Evolutionary conservation across 1,140 invertebrate genomes (phyloP).

Genomic region (Zaprionus nigranus): DNA sequence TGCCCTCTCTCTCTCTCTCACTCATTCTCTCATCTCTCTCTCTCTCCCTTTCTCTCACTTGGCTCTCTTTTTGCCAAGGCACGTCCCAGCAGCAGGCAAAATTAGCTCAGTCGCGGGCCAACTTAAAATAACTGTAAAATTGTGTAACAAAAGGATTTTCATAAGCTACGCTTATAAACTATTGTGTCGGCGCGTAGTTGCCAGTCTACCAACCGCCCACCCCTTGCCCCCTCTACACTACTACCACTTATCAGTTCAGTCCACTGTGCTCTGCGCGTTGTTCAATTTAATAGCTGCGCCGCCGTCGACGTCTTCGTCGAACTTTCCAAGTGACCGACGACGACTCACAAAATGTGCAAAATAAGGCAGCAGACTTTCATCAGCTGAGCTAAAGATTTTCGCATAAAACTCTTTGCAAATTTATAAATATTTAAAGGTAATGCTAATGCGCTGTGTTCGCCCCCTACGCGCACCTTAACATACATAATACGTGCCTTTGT

Average conservation of each 20-base stretch:
- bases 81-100: conserved; percentile 69
- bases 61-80: conserved; percentile 45
- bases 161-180: conserved; percentile 78
- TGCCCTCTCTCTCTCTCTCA: conserved; percentile 6
- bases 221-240: no score
- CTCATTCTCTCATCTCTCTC: neutral
- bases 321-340: conserved; percentile 45
- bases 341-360: conserved; percentile 38
- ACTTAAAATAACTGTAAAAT: conserved; percentile 78
- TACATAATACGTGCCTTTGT: neutral
- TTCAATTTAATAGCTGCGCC: conserved; percentile 65
- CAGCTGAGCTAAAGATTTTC: conserved; percentile 37
- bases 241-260: neutral
- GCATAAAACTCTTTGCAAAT: conserved; percentile 50
- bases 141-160: conserved; percentile 82
- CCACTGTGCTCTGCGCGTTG: neutral
- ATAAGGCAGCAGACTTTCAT: conserved; percentile 35
- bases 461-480: no score
- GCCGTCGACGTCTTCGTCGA: conserved; percentile 52
- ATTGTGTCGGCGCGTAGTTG: conserved; percentile 41
- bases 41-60: neutral
- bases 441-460: conserved; percentile 39
- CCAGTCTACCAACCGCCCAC: neutral
- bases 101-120: conserved; percentile 57
- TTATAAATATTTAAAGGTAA: conserved; percentile 65